Evolutionary conservation across 1,140 invertebrate species (phyloP).

Genomic region (Hylaeus volcanicus): DNA sequence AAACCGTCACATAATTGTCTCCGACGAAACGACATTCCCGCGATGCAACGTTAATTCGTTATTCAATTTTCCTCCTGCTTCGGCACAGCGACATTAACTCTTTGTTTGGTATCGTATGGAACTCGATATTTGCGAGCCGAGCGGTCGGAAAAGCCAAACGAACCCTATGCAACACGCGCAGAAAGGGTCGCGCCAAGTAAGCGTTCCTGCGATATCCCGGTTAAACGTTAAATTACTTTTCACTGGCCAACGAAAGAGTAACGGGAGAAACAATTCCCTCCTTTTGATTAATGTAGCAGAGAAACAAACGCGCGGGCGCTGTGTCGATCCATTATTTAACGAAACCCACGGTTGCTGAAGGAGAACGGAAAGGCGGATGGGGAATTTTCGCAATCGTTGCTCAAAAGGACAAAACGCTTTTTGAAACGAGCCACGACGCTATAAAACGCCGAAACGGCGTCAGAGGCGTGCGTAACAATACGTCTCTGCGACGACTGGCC

Average conservation of each 20-base stretch:
- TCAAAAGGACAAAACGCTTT: neutral
- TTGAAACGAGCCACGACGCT: slow-evolving; percentile 13
- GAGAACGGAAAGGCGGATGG: neutral
- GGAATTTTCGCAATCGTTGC: neutral
- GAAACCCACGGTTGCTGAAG: neutral
- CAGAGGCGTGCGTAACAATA: slow-evolving; percentile 34
- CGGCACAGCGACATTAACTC: too few relatives aligned
- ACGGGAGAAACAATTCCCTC: neutral
- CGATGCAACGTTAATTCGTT: too few relatives aligned
- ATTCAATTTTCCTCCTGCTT: too few relatives aligned
- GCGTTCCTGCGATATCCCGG: neutral
- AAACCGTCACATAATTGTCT: too few relatives aligned
- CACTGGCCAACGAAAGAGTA: neutral
- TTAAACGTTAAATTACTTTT: slow-evolving; percentile 16
- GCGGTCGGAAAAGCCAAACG: neutral
- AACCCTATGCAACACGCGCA: neutral
- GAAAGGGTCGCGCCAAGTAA: neutral
- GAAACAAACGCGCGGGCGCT: neutral
- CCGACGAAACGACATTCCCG: too few relatives aligned
- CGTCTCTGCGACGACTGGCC: slow-evolving; percentile 22
- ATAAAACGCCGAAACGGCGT: slow-evolving; percentile 32
- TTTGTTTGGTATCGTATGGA: too few relatives aligned
- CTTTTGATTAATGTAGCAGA: slow-evolving; percentile 16
- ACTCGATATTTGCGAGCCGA: neutral
- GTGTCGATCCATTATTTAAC: slow-evolving; percentile 2